These are phyloP conservation scores for Eumerus sabulonum DNA, from an alignment of 2,888 invertebrate species.

Conservation along the genomic window DNA sequence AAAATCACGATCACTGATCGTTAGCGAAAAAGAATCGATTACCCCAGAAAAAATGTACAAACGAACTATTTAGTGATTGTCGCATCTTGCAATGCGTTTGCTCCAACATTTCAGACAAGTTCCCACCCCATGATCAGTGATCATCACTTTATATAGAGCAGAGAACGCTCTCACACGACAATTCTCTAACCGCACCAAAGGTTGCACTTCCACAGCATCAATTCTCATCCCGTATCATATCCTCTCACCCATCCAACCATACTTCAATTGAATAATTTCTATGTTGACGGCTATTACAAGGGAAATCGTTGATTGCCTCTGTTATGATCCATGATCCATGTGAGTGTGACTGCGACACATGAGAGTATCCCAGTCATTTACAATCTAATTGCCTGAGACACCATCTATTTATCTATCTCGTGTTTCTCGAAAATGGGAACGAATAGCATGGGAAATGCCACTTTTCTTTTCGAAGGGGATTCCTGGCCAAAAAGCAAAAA, in stretches of 20 bases:
- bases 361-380: constrained; percentile 48
- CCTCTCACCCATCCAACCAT: too few species aligned
- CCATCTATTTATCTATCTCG: constrained; percentile 40
- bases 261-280: constrained; percentile 63
- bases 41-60: too few species aligned
- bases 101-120: too few species aligned
- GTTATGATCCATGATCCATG: constrained; percentile 1
- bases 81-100: too few species aligned
- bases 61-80: too few species aligned
- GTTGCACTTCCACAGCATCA: too few species aligned
- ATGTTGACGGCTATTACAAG: constrained; percentile 31
- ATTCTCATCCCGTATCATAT: too few species aligned
- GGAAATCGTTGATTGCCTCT: constrained; percentile 54
- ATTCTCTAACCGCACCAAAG: not conserved
- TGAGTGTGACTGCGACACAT: constrained; percentile 41
- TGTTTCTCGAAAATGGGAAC: constrained; percentile 24
- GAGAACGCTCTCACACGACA: too few species aligned
- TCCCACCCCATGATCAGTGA: too few species aligned
- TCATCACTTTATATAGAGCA: too few species aligned
- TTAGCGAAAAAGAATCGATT: too few species aligned
- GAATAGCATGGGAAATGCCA: constrained; percentile 48
- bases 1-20: too few species aligned
- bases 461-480: constrained; percentile 1
- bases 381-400: constrained; percentile 60
- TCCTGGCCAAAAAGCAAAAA: not conserved